Evolutionary conservation across 2,888 invertebrate genomes (phyloP), one percentile per base, ranked within the genome.

Genomic region (Leucania comma): DNA sequence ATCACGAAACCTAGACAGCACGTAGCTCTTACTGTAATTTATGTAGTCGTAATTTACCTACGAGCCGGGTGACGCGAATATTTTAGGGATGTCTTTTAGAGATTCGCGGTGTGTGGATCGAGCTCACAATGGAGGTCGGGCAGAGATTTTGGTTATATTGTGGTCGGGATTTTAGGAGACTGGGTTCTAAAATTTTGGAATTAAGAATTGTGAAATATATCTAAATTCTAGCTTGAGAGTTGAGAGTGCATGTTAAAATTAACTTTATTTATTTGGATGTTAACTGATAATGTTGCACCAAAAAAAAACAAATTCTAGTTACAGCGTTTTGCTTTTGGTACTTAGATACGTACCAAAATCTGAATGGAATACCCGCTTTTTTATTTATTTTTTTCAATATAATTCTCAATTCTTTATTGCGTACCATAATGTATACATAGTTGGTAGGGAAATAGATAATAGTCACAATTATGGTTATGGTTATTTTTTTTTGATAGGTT

Each of bases 11-110:
- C 61, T n/a, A 61, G 69, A 70, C 69, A 61, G 61, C 42, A 53
- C 29, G 22, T 71, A 67, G 50, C 42, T 78, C 68, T 53, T 74
- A 70, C 83, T 50, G 72, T 74, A 74, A 79, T 82, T 70, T 80
- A 80, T 82, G 83, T 74, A 32, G 60, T 69, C 69, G 68, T 82
- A 79, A 80, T 80, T 80, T 79, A 79, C 63, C 67, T 65, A 73
- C 58, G 53, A 32, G 24, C 12, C 42, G 56, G 53, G 77, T 69
- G 69, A 76, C 69, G 77, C n/a, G 61, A 61, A 58, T 71, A 68
- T 70, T 82, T 69, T 53, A 60, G 17, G 48, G 32, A 8, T 29
- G 51, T 66, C 68, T 59, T 56, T 57, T 48, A 10, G 46, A 35
- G 50, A 54, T 50, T 53, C 63, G 67, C 22, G 78, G 67, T 71